Base-by-base conservation (phyloP, 2,797 vertebrate genomes). In the Manis crassicaudata region DNA sequence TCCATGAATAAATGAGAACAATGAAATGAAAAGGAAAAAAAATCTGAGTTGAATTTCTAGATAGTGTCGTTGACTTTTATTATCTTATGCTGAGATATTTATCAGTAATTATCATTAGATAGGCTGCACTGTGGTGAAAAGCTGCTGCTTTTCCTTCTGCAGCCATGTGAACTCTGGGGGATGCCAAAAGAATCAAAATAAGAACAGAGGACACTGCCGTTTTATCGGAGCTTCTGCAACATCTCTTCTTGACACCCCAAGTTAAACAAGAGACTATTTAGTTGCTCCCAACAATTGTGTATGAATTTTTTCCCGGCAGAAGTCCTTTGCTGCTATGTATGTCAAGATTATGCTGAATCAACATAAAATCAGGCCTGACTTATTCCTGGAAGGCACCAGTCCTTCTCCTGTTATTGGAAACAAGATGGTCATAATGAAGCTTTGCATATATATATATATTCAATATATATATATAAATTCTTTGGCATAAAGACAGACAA, bases 81-180 rank as follows among this genome's bases (percentile, higher is more conserved):
- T 97, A 87, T 94, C 97, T 90, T 82, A 67, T 96, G 79, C 37
- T 97, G 92, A 96, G 90, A 97, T 97, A 96, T 98, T 97, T 97
- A 97, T 89, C 92, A 94, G 54, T 37, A 88, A 94, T 98, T 97
- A 80, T 88, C 40, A 18, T 96, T 96, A 96, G 95, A 92, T 40
- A 90, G 97, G 68, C 54, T 23, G 13, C 46, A 58, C 23, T 35
- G 40, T 37, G 27, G 73, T 73, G 97, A 96, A 92, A 94, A 93
- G 77, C 62, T 90, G 56, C 37, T 94, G 67, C 35, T 87, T 96
- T 97, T 97, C 92, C 35, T 94, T 96, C 88, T 81, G 7, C 62
- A 96, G 40, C 35, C 46, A 0, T 70, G 21, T 82, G 93, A 97
- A 96, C 63, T 56, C 76, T 40, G 14, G 21, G 75, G 37, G 23